These are phyloP conservation scores for Macroramphosus scolopax DNA, from an alignment of 2,797 vertebrate species.

Conservation along the genomic window DNA sequence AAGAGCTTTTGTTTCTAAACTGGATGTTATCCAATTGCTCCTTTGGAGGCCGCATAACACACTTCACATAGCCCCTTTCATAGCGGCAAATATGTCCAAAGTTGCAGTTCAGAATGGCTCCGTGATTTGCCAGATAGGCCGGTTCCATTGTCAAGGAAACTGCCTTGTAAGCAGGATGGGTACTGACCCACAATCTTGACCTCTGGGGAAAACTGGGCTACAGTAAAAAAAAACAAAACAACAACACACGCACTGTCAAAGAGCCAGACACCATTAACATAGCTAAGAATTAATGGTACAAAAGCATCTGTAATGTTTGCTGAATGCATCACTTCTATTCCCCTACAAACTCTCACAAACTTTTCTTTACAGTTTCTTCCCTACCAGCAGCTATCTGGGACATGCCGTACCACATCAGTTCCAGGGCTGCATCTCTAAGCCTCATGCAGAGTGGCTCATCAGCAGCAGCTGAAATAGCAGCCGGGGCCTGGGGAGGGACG, in stretches of 20 bases:
- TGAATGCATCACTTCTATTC: constrained; percentile 12
- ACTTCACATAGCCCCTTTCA: constrained; percentile 68
- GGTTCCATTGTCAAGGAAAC: constrained; percentile 64
- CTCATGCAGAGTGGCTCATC: constrained; percentile 54
- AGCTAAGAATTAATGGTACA: constrained; percentile 18
- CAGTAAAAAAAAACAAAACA: constrained; percentile 41
- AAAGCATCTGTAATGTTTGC: constrained; percentile 29
- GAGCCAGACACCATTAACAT: constrained; percentile 24
- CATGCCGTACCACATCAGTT: constrained; percentile 58
- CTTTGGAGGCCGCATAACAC: constrained; percentile 62
- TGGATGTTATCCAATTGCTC: constrained; percentile 65
- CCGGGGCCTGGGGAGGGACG: constrained; percentile 49
- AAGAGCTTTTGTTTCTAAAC: constrained; percentile 63
- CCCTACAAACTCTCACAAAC: constrained; percentile 19
- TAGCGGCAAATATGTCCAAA: constrained; percentile 63
- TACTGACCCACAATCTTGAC: constrained; percentile 57
- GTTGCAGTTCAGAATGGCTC: constrained; percentile 57
- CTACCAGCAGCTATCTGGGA: constrained; percentile 61
- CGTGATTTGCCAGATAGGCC: constrained; percentile 61
- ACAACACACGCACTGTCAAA: constrained; percentile 42
- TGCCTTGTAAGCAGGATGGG: constrained; percentile 63
- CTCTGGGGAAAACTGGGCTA: constrained; percentile 50
- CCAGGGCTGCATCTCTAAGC: constrained; percentile 32
- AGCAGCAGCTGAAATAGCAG: constrained; percentile 69
- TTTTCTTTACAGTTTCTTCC: constrained; percentile 38